Evolutionary conservation across 2,797 vertebrate genomes (phyloP).

Genomic region (Chanos chanos): DNA sequence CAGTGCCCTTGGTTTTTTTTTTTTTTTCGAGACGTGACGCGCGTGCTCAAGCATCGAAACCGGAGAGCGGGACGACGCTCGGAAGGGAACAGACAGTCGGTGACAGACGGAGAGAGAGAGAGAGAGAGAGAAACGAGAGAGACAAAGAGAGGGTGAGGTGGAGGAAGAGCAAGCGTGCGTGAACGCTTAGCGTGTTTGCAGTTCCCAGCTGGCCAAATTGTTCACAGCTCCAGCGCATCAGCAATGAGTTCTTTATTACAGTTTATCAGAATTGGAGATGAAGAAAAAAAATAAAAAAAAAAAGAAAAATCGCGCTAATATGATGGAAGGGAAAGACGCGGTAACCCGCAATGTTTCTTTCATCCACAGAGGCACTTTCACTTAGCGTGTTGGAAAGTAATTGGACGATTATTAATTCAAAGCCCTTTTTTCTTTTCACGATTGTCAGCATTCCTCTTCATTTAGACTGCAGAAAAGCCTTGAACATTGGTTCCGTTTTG

Average conservation of each 20-base stretch:
- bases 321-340: too few relatives aligned
- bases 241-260: conserved; percentile 38
- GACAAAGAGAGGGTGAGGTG: background rate
- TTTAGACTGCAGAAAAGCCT: too few relatives aligned
- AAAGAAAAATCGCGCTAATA: too few relatives aligned
- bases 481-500: too few relatives aligned
- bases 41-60: conserved; percentile 10
- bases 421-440: too few relatives aligned
- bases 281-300: too few relatives aligned
- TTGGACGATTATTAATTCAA: too few relatives aligned
- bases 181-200: conserved; percentile 30
- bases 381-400: too few relatives aligned
- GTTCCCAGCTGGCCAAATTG: background rate
- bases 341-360: too few relatives aligned
- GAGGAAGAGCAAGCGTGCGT: background rate
- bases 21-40: conserved; percentile 60
- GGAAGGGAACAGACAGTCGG: conserved; percentile 1
- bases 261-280: conserved; percentile 45
- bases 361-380: too few relatives aligned
- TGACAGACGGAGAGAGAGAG: conserved; percentile 6
- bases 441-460: too few relatives aligned
- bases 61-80: background rate
- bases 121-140: background rate
- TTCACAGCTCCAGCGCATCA: conserved; percentile 51
- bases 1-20: conserved; percentile 51